A percentile compares a stretch with the other conserved stretches of the same genome.
Conservation (phyloP, 2,113 vertebrate species). For the Antechinus stuartii region DNA sequence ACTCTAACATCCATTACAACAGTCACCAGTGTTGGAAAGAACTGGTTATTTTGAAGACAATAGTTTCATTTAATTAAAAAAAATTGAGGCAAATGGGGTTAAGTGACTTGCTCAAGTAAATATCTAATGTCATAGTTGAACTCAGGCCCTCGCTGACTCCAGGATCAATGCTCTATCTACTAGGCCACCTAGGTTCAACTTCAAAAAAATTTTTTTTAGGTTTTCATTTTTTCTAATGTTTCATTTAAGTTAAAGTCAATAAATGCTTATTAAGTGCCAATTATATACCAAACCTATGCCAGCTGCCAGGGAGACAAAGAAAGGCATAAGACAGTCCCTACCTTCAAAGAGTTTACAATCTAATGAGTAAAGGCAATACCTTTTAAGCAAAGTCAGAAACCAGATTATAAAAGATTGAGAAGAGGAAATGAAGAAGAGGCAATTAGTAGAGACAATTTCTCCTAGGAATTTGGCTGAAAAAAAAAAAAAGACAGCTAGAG, state of each 20-base stretch:
- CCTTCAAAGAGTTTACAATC: neutral
- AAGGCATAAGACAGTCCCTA: neutral
- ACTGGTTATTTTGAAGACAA: neutral
- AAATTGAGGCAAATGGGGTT: neutral
- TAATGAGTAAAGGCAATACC: neutral
- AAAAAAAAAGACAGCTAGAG: neutral
- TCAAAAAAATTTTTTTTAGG: too few species aligned
- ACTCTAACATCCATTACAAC: neutral
- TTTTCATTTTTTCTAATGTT: neutral
- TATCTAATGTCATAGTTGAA: neutral
- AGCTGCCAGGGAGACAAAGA: neutral
- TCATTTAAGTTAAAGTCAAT: neutral
- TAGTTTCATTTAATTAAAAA: neutral
- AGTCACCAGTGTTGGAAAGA: neutral
- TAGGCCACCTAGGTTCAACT: neutral
- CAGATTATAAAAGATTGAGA: neutral
- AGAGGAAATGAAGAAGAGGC: neutral
- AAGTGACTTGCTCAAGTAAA: neutral
- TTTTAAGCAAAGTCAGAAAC: neutral
- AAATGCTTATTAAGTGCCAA: neutral
- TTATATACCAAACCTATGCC: neutral
- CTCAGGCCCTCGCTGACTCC: neutral
- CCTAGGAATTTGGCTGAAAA: neutral
- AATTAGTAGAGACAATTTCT: neutral
- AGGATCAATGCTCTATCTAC: neutral